Conservation (phyloP, 2,888 invertebrate genomes). For the Trachelus tabidus region DNA sequence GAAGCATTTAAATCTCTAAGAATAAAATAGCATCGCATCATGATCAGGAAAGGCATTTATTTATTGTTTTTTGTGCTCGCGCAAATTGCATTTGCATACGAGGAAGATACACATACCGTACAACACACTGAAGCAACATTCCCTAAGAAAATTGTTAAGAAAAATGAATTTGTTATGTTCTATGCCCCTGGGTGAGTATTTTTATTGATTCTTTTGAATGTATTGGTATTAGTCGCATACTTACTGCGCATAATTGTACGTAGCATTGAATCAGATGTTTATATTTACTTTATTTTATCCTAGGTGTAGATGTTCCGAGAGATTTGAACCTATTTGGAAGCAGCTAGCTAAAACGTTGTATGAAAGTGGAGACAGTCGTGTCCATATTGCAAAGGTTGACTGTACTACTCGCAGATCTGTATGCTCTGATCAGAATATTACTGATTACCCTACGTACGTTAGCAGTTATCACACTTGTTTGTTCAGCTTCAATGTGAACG, state of each 20-base stretch:
- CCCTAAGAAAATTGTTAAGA: constrained; percentile 67
- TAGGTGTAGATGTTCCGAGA: constrained; percentile 84
- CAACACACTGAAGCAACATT: constrained; percentile 75
- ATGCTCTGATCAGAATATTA: constrained; percentile 81
- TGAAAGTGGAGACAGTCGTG: constrained; percentile 54
- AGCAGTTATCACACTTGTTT: too few relatives aligned
- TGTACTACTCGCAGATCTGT: constrained; percentile 78
- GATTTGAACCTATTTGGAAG: constrained; percentile 67
- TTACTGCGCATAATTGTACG: too few relatives aligned
- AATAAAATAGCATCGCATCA: constrained; percentile 7
- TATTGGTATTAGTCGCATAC: too few relatives aligned
- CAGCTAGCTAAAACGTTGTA: constrained; percentile 78
- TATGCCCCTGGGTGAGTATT: constrained; percentile 84
- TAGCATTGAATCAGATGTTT: too few relatives aligned
- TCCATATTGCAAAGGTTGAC: constrained; percentile 62
- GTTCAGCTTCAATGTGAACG: too few relatives aligned
- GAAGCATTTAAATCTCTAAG: too few relatives aligned
- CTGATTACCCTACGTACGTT: constrained; percentile 73
- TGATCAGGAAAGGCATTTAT: constrained; percentile 34
- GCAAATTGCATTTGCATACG: constrained; percentile 40
- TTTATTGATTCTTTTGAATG: neutral
- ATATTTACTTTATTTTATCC: constrained; percentile 26
- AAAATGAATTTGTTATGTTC: constrained; percentile 86
- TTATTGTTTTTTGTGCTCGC: constrained; percentile 39
- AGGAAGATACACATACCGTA: constrained; percentile 64